Conservation (phyloP, 2,888 invertebrate species). For the Dichetophora obliterata region DNA sequence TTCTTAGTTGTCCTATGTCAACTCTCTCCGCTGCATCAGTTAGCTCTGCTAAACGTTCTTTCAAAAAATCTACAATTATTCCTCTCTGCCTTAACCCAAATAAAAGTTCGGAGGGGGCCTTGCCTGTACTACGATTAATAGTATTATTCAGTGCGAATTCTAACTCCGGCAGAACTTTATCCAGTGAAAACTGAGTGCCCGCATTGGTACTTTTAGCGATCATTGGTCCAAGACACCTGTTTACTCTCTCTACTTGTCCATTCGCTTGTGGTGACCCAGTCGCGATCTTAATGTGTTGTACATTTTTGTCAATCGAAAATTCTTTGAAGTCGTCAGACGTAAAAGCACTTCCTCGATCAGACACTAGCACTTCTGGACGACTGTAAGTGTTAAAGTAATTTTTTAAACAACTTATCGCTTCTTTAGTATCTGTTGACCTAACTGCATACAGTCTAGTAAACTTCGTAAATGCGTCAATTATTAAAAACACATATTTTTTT, state of each 20-base stretch:
- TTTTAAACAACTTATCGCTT: slow-evolving; percentile 32
- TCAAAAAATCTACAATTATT: too few species aligned
- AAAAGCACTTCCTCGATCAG: slow-evolving; percentile 18
- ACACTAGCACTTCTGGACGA: slow-evolving; percentile 5
- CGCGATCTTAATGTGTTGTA: slow-evolving; percentile 3
- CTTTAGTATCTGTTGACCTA: not conserved
- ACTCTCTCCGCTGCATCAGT: not conserved
- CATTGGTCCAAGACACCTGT: not conserved
- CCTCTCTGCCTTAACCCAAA: not conserved
- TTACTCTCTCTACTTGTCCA: not conserved
- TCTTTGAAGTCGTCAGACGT: slow-evolving; percentile 2
- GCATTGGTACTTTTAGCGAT: not conserved
- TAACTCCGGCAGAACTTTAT: not conserved
- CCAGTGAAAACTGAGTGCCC: not conserved
- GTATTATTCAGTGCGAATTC: not conserved
- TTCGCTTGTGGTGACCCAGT: too few species aligned
- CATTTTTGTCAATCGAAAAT: not conserved
- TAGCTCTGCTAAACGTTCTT: not conserved
- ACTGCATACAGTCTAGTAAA: not conserved
- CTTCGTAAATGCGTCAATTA: too few species aligned
- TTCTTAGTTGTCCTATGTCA: not conserved
- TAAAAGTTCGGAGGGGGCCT: too few species aligned
- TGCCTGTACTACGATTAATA: not conserved
- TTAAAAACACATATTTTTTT: slow-evolving; percentile 23
- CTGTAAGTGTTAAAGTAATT: not conserved